phyloP scores from a whole-genome alignment of 2,888 invertebrate species.

The Sesamia inferens region DNA sequence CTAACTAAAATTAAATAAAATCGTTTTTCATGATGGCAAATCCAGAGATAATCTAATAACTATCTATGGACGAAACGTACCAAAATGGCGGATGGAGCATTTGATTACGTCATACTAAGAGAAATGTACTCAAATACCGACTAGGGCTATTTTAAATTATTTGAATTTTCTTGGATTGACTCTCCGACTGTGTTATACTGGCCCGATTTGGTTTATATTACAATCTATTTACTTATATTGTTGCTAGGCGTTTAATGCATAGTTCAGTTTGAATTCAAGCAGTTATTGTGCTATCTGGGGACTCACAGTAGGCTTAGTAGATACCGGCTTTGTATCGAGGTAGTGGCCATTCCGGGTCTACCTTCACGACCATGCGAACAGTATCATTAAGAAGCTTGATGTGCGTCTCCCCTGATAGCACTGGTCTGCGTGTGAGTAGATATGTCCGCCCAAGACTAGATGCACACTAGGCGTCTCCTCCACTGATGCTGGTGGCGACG shows the following conservation, averaged over 20 bases:
- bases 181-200: constrained; percentile 8
- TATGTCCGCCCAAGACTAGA: constrained; percentile 74
- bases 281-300: background rate
- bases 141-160: constrained; percentile 28
- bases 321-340: background rate
- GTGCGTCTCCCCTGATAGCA: background rate
- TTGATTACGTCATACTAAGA: constrained; percentile 22
- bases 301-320: background rate
- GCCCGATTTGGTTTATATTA: background rate
- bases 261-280: background rate
- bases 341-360: background rate
- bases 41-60: background rate
- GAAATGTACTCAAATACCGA: constrained; percentile 22
- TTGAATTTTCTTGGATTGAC: background rate
- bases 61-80: constrained; percentile 32
- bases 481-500: constrained; percentile 86
- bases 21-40: constrained; percentile 66
- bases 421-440: background rate
- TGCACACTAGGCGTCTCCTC: constrained; percentile 75
- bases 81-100: constrained; percentile 76
- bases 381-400: background rate
- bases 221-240: background rate
- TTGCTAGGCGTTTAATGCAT: background rate
- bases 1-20: constrained; percentile 49
- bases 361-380: background rate